phyloP scores from a whole-genome alignment of 2,113 vertebrate genomes.

The Mustelus asterias region DNA sequence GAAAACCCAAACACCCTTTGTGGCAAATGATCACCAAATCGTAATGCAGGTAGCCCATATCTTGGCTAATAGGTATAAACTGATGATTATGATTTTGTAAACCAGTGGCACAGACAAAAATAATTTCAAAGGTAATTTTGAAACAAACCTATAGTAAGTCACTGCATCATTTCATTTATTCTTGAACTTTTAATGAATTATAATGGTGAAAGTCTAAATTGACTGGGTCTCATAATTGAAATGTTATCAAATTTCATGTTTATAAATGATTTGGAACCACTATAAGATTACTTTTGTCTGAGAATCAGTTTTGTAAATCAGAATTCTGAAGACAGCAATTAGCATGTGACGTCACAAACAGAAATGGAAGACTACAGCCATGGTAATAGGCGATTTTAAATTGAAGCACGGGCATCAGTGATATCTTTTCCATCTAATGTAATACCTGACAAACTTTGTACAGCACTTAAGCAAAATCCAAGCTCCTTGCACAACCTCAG shows the following conservation, averaged over 20 bases:
- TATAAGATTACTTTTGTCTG: background rate
- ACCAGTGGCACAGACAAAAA: constrained; percentile 6
- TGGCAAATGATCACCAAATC: background rate
- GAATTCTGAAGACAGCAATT: constrained; percentile 4
- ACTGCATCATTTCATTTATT: background rate
- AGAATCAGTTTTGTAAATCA: background rate
- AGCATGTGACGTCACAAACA: background rate
- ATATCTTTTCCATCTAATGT: background rate
- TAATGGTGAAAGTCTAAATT: background rate
- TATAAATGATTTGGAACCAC: background rate
- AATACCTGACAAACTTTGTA: background rate
- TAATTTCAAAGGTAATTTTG: background rate
- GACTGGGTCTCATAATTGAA: too few relatives aligned
- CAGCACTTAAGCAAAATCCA: background rate
- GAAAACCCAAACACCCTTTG: background rate
- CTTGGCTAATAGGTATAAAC: background rate
- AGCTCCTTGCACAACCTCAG: background rate
- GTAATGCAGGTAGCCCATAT: background rate
- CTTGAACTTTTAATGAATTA: background rate
- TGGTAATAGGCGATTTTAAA: background rate
- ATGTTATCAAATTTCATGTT: constrained; percentile 1
- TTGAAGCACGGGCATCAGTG: background rate
- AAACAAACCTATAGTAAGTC: background rate
- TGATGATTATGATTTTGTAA: background rate
- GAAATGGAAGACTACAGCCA: background rate